Evolutionary conservation across 2,113 vertebrate genomes (phyloP), one percentile per base, ranked within the genome.

Genomic region (Myotis brandtii): DNA sequence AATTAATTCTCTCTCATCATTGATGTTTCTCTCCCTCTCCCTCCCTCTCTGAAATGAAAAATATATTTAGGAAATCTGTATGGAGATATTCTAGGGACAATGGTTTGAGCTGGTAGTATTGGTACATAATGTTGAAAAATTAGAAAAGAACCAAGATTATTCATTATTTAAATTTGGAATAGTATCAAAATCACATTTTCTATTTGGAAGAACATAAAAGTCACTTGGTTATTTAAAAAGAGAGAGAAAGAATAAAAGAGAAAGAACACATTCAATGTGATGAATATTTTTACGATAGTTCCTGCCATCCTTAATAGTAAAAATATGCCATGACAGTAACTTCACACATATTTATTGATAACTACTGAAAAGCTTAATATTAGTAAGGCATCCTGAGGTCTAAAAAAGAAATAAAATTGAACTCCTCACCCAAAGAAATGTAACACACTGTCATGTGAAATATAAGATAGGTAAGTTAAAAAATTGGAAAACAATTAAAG

Each of bases 181-280:
- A 92, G 23, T 76, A 43, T 52, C 43, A 23, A 93, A 90, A 37
- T 89, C 40, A 75, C 11, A 66, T 67, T 90, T 73, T 93, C 50
- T 67, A 13, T 66, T 82, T 50, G 14, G 27, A 67, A 84, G 20
- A 40, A 70, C 1, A 2, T 77, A 43, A 30, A 34, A 10, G 79
- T 80, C 20, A 27, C 69, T 83, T 91, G 8, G 62, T 46, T 96
- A 43, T 77, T 48, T 79, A 30, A n/a, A 66, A 8, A 16, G 16
- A 66, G 14, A n/a, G 32, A 27, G 23, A 43, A 17, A 30, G 6
- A 37, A 9, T 21, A 70, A 37, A 75, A 73, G 23, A 18, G 37
- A 46, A 69, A 75, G 70, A 73, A 72, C 21, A 73, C 11, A 43
- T 73, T 73, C 37, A 66, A 18, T 70, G 32, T n/a, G 40, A 88